phyloP scores from a whole-genome alignment of 1,140 invertebrate species.

The Aphelenchoides avenae region DNA sequence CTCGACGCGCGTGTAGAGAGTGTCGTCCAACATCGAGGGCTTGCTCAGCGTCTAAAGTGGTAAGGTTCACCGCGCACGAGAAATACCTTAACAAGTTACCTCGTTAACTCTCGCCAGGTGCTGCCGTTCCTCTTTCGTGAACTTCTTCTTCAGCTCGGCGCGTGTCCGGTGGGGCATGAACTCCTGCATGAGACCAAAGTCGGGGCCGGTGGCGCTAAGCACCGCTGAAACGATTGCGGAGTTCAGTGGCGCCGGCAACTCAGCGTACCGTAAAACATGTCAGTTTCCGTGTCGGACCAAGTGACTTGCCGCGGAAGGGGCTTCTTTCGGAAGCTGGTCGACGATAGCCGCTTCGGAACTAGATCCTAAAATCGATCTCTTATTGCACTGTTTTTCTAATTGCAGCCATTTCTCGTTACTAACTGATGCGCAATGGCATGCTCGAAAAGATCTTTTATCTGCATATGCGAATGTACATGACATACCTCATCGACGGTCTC shows the following conservation, averaged over 20 bases:
- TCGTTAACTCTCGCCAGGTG: constrained; percentile 29
- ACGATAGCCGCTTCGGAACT: constrained; percentile 36
- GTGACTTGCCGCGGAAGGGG: constrained; percentile 5
- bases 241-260: constrained; percentile 4
- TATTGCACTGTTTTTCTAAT: background rate
- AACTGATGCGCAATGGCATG: constrained; percentile 8
- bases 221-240: constrained; percentile 21
- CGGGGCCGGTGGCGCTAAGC: constrained; percentile 35
- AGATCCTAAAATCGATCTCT: constrained; percentile 29
- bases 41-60: too few species aligned
- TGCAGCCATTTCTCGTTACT: background rate
- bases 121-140: constrained; percentile 32
- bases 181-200: constrained; percentile 45
- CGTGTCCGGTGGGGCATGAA: constrained; percentile 37
- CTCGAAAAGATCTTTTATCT: too few species aligned
- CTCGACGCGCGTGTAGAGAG: too few species aligned
- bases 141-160: constrained; percentile 42
- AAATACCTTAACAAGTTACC: too few species aligned
- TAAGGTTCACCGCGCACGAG: too few species aligned
- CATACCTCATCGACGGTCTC: constrained; percentile 44
- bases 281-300: constrained; percentile 37
- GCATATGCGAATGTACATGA: too few species aligned
- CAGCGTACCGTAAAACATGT: constrained; percentile 35
- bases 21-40: too few species aligned
- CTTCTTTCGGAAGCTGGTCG: constrained; percentile 37